Conservation (phyloP, 2,888 invertebrate species). For the Unio delphinus region DNA sequence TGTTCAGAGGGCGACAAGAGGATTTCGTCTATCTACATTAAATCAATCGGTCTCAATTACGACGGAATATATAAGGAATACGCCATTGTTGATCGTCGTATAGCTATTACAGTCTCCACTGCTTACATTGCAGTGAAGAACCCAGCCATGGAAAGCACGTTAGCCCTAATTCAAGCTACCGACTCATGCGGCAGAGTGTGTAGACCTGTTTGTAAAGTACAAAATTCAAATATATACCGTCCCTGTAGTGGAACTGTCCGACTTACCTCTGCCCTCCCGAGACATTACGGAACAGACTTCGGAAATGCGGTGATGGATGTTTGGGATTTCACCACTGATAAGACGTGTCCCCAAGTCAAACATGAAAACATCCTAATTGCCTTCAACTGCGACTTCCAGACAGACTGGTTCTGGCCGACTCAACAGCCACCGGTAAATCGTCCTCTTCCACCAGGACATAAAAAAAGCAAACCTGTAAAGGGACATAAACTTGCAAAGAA, state of each 20-base stretch:
- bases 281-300: constrained; percentile 37
- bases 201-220: constrained; percentile 53
- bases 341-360: constrained; percentile 45
- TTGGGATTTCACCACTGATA: constrained; percentile 47
- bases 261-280: constrained; percentile 34
- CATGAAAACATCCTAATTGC: constrained; percentile 50
- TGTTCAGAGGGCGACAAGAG: constrained; percentile 36
- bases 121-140: constrained; percentile 52
- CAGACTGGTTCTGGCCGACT: constrained; percentile 43
- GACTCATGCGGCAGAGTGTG: constrained; percentile 61
- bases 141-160: constrained; percentile 26
- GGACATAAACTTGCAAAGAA: too few species aligned
- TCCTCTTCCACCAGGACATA: too few species aligned
- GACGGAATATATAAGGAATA: constrained; percentile 34
- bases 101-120: constrained; percentile 53
- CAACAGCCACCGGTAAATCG: constrained; percentile 9
- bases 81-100: constrained; percentile 49
- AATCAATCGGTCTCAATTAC: constrained; percentile 56
- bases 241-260: constrained; percentile 55
- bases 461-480: too few species aligned
- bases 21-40: constrained; percentile 52
- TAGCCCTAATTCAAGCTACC: constrained; percentile 51
- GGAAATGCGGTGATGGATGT: constrained; percentile 30
- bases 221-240: constrained; percentile 35
- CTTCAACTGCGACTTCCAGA: constrained; percentile 60